Percentiles rank a stretch among this genome's conserved stretches.
Conservation (phyloP, 2,888 invertebrate species). For the Trichopria drosophilae region DNA sequence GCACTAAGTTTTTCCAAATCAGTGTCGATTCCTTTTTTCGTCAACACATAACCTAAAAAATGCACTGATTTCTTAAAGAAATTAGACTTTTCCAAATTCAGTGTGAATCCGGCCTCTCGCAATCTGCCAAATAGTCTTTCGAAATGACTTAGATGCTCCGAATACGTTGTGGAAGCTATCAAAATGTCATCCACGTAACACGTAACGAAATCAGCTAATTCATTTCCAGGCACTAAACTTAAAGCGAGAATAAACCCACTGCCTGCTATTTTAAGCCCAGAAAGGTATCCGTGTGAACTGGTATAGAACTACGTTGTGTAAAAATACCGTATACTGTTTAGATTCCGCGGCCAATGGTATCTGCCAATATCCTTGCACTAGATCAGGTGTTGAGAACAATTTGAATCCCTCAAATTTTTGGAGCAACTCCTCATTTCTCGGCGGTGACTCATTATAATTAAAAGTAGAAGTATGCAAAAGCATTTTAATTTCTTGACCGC, state of each 20-base stretch:
- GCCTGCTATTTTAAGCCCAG: neutral
- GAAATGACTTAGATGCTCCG: slow-evolving; percentile 32
- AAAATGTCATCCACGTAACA: slow-evolving; percentile 45
- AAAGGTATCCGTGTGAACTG: neutral
- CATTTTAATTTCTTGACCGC: too few relatives aligned
- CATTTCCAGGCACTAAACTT: slow-evolving; percentile 39
- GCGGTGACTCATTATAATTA: too few relatives aligned
- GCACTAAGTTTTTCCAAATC: slow-evolving; percentile 28
- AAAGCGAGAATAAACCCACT: neutral
- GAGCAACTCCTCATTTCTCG: slow-evolving; percentile 33
- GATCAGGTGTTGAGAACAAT: slow-evolving; percentile 30
- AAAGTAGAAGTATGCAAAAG: too few relatives aligned
- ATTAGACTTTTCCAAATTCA: slow-evolving; percentile 37
- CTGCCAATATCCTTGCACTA: slow-evolving; percentile 33
- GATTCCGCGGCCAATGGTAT: neutral
- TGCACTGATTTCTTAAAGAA: slow-evolving; percentile 26
- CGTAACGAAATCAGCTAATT: slow-evolving; percentile 33
- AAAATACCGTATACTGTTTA: neutral
- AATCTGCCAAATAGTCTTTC: slow-evolving; percentile 30
- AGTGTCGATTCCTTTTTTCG: slow-evolving; percentile 1
- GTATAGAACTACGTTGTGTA: neutral
- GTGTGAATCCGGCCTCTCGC: slow-evolving; percentile 33
- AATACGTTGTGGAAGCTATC: slow-evolving; percentile 35
- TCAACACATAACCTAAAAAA: slow-evolving; percentile 9
- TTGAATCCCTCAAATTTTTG: slow-evolving; percentile 21